These are phyloP conservation scores for Steatocranus sp. DNA, from an alignment of 2,797 vertebrate genomes.

Conservation along the genomic window DNA sequence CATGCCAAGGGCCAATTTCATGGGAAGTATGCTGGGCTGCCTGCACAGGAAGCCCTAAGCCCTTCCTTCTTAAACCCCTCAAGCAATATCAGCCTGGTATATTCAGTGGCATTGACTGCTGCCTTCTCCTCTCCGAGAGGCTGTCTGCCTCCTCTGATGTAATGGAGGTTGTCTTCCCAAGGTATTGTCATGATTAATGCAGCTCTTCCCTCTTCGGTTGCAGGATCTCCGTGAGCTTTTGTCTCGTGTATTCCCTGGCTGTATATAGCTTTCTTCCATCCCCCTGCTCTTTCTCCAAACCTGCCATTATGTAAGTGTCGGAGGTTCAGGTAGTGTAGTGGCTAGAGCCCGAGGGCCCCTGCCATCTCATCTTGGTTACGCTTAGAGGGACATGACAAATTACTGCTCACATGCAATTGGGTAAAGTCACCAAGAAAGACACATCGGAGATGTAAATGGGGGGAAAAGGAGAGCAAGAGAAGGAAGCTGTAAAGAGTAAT, in stretches of 20 bases:
- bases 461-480: slow-evolving; percentile 9
- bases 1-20: slow-evolving; percentile 41
- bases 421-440: slow-evolving; percentile 47
- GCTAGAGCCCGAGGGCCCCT: slow-evolving; percentile 44
- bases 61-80: slow-evolving; percentile 35
- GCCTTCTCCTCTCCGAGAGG: slow-evolving; percentile 34
- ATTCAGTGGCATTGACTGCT: slow-evolving; percentile 42
- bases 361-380: slow-evolving; percentile 66
- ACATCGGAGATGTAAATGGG: slow-evolving; percentile 33
- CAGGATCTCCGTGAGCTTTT: slow-evolving; percentile 31
- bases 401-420: slow-evolving; percentile 60
- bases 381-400: slow-evolving; percentile 73
- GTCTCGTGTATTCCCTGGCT: slow-evolving; percentile 35
- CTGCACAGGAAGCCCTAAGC: slow-evolving; percentile 44
- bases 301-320: slow-evolving; percentile 63
- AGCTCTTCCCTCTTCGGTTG: slow-evolving; percentile 36
- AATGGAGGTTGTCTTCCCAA: slow-evolving; percentile 67
- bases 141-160: slow-evolving; percentile 47
- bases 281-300: slow-evolving; percentile 17
- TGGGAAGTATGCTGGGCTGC: slow-evolving; percentile 38
- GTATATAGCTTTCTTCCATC: slow-evolving; percentile 31
- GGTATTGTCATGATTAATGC: slow-evolving; percentile 76
- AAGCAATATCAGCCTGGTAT: slow-evolving; percentile 39
- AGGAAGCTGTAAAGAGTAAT: slow-evolving; percentile 28
- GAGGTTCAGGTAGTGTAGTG: slow-evolving; percentile 61